A percentile compares a stretch with the other conserved stretches of the same genome.
These are phyloP conservation scores for Prietella phreatophila DNA, from an alignment of 2,113 vertebrate species.

Conservation along the genomic window DNA sequence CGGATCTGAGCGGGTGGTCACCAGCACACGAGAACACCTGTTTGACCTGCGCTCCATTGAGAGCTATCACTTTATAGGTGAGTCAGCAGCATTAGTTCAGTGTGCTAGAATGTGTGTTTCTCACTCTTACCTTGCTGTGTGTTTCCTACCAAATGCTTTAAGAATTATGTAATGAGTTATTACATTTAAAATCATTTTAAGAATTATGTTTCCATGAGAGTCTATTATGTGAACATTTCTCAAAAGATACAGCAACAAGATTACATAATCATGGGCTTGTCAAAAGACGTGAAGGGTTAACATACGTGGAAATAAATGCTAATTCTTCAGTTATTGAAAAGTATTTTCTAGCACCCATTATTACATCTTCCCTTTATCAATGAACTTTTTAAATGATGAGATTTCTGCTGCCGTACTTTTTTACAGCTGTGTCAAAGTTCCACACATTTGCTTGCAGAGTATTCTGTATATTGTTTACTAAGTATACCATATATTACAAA, in stretches of 20 bases:
- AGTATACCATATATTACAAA: background rate
- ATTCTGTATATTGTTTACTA: background rate
- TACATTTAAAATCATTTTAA: background rate
- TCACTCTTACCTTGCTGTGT: background rate
- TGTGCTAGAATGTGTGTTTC: background rate
- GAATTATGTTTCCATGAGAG: background rate
- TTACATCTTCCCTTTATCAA: background rate
- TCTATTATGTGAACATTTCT: background rate
- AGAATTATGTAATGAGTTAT: background rate
- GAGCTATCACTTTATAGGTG: conserved; percentile 98
- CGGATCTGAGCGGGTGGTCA: conserved; percentile 97
- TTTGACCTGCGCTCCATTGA: conserved; percentile 98
- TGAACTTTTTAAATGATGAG: background rate
- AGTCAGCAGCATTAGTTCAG: conserved; percentile 70
- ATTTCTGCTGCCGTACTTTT: background rate
- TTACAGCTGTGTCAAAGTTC: background rate
- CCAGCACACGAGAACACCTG: conserved; percentile 97
- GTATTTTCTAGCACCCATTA: background rate
- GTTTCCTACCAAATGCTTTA: background rate
- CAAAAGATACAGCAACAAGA: background rate
- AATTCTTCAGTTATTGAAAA: background rate
- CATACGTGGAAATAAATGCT: background rate
- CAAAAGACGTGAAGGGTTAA: background rate
- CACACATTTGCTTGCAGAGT: background rate
- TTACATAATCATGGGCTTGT: background rate